These are phyloP conservation scores for Bradypodion pumilum DNA, from an alignment of 2,797 vertebrate genomes.

Conservation along the genomic window DNA sequence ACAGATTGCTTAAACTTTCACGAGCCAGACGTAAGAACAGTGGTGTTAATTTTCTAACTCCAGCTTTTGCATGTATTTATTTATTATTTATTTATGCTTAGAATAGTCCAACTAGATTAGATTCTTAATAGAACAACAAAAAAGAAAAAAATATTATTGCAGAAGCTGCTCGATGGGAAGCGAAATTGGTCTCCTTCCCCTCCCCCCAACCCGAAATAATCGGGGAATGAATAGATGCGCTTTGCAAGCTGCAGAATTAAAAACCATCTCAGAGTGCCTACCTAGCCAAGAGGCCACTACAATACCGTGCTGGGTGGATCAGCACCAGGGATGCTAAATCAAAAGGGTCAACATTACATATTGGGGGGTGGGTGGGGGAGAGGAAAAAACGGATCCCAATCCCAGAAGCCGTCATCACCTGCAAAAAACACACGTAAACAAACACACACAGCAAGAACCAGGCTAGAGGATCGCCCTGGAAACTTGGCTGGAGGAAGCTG, in stretches of 20 bases:
- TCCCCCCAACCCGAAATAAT: not conserved
- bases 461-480: not conserved
- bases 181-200: not conserved
- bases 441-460: not conserved
- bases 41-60: not conserved
- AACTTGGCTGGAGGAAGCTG: not conserved
- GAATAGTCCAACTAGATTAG: not conserved
- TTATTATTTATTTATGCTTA: no score
- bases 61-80: no score
- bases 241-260: slow-evolving; percentile 41
- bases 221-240: slow-evolving; percentile 39
- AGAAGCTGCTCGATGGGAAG: not conserved
- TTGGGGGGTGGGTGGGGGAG: slow-evolving; percentile 64
- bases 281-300: slow-evolving; percentile 47
- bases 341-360: not conserved
- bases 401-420: not conserved
- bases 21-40: not conserved
- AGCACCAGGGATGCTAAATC: slow-evolving; percentile 2
- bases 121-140: not conserved
- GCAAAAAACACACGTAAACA: not conserved
- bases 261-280: not conserved
- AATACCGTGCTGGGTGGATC: slow-evolving; percentile 20
- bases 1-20: not conserved
- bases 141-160: not conserved
- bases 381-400: not conserved